Evolutionary conservation across 2,888 invertebrate genomes (phyloP), one percentile per base, ranked within the genome.

Genomic region (Scotopteryx bipunctaria): DNA sequence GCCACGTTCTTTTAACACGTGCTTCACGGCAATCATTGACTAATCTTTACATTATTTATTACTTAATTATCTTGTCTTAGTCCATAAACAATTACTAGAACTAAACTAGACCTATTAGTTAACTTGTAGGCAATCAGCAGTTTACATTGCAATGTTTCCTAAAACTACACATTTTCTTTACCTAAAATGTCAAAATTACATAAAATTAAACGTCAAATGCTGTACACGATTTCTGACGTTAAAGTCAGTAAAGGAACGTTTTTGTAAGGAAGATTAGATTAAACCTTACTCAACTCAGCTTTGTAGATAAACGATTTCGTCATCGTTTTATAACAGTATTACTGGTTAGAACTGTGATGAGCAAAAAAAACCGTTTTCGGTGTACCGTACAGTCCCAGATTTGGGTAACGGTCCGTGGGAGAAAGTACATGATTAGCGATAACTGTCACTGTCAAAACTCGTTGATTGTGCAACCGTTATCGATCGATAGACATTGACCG

Each of bases 251-350:
- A n/a, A n/a, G n/a, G 27, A 47, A 37, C 44, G 14, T 3, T 16
- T n/a, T 31, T 21, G 27, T 16, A 38, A 14, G n/a, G 38, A 11
- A 25, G 31, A 46, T 53, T 31, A 55, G 36, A 45, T 44, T 33
- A 43, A 46, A 51, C 52, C 59, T 73, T 75, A 66, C 71, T 60
- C 66, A 76, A 75, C 69, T 61, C 67, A 74, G 71, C 63, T 63
- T 72, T 67, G 70, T 66, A 67, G 59, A 51, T 63, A 69, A 75
- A 71, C 61, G 66, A 71, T 87, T 86, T 86, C 80, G 86, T 83
- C 80, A 87, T 73, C 78, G 78, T 86, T 86, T 86, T 86, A 79
- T 89, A 90, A 87, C 87, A 84, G 86, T 85, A 86, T 81, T 83
- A 85, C 86, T 65, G 72, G 84, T 85, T 84, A 79, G 76, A 74